These are phyloP conservation scores for Lagopus muta DNA, from an alignment of 2,113 vertebrate species.

Conservation along the genomic window DNA sequence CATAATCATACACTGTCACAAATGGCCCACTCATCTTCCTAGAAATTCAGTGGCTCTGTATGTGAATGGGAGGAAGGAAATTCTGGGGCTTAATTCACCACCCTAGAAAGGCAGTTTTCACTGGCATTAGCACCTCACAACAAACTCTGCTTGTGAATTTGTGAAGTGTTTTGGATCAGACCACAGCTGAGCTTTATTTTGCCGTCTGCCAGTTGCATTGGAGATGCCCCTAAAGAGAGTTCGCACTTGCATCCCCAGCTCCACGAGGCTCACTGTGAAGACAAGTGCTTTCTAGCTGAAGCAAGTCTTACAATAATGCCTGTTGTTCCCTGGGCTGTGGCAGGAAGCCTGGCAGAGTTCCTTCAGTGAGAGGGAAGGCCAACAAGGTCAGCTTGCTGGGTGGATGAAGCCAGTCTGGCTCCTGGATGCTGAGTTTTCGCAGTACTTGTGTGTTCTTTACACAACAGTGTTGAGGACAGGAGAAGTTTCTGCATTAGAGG, in stretches of 20 bases:
- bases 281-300: not conserved
- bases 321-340: not conserved
- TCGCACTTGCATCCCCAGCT: not conserved
- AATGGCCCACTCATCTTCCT: not conserved
- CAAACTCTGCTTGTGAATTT: not conserved
- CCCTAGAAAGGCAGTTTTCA: not conserved
- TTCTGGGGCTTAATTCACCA: not conserved
- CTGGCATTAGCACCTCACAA: not conserved
- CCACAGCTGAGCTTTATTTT: not conserved
- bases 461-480: not conserved
- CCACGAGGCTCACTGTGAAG: not conserved
- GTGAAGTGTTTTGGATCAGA: not conserved
- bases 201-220: not conserved
- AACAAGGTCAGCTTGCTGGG: not conserved
- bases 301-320: not conserved
- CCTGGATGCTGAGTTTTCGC: not conserved
- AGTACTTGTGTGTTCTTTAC: not conserved
- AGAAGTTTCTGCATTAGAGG: not conserved
- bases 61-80: not conserved
- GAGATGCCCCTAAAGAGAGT: not conserved
- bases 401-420: not conserved
- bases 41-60: not conserved
- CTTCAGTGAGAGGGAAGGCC: accelerated
- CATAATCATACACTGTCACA: not conserved
- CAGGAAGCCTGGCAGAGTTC: not conserved